Evolutionary conservation across 2,888 invertebrate genomes (phyloP).

Genomic region (Cheilosia scutellata): DNA sequence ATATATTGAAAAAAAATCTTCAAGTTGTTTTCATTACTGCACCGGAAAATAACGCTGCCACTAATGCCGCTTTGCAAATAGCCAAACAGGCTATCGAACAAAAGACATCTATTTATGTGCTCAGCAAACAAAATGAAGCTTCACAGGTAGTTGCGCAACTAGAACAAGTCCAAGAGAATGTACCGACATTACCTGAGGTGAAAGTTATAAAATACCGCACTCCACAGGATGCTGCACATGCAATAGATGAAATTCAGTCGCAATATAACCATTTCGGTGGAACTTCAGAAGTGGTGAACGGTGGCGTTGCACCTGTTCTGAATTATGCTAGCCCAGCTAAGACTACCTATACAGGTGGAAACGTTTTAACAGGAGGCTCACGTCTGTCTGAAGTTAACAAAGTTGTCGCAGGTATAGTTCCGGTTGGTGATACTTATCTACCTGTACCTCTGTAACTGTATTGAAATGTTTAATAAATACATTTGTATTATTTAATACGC

Average conservation of each 20-base stretch:
- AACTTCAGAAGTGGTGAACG: conserved; percentile 67
- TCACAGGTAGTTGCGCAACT: conserved; percentile 79
- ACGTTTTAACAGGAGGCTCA: not conserved
- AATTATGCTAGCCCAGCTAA: conserved; percentile 77
- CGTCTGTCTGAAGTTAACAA: not conserved
- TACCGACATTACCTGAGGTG: conserved; percentile 77
- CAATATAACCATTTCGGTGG: conserved; percentile 76
- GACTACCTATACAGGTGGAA: not conserved
- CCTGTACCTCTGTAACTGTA: not conserved
- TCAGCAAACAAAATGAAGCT: conserved; percentile 81
- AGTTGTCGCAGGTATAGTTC: not conserved
- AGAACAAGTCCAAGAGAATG: conserved; percentile 66
- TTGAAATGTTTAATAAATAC: not conserved
- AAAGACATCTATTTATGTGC: conserved; percentile 82
- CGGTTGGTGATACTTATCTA: not conserved
- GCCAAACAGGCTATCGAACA: conserved; percentile 82
- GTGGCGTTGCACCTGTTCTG: conserved; percentile 78
- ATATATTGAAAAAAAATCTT: conserved; percentile 19
- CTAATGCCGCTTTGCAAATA: conserved; percentile 80
- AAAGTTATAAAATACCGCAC: conserved; percentile 78
- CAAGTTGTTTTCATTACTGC: not conserved
- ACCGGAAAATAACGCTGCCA: conserved; percentile 77
- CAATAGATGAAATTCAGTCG: conserved; percentile 76
- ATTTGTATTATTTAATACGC: not conserved
- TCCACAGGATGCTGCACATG: conserved; percentile 74